Evolutionary conservation across 2,888 invertebrate species (phyloP).

Genomic region (Drosophila incognita): DNA sequence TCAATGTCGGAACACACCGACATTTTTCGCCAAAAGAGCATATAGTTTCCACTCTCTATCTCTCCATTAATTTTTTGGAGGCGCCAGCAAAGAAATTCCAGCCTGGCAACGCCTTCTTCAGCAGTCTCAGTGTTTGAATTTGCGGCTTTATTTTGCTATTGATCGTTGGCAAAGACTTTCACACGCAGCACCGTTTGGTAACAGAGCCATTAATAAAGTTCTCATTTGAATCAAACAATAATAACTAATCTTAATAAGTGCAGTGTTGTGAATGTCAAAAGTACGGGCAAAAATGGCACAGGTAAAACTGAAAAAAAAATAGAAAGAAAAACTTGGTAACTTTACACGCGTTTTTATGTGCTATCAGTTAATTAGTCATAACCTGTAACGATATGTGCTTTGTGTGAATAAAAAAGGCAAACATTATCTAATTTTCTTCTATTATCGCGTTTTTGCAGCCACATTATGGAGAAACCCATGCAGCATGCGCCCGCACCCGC

Average conservation of each 20-base stretch:
- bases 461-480: constrained; percentile 87
- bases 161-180: constrained; percentile 57
- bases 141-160: constrained; percentile 28
- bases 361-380: constrained; percentile 45
- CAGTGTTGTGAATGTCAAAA: constrained; percentile 48
- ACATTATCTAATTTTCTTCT: neutral
- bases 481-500: constrained; percentile 83
- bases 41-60: neutral
- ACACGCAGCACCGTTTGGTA: constrained; percentile 10
- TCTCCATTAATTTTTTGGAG: neutral
- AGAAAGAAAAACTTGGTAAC: constrained; percentile 27
- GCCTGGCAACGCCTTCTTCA: constrained; percentile 37
- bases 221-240: constrained; percentile 19
- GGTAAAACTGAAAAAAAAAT: constrained; percentile 47
- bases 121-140: constrained; percentile 12
- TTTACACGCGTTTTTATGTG: constrained; percentile 7
- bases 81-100: constrained; percentile 7
- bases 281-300: constrained; percentile 58
- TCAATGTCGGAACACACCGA: constrained; percentile 58
- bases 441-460: constrained; percentile 46
- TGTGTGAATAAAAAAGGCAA: constrained; percentile 10
- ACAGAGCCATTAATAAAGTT: neutral
- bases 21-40: constrained; percentile 25
- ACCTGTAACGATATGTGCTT: constrained; percentile 14
- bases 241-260: constrained; percentile 27